Percentiles rank a stretch among this genome's conserved stretches.
phyloP scores from a whole-genome alignment of 2,113 vertebrate genomes.

The Hyla sarda region DNA sequence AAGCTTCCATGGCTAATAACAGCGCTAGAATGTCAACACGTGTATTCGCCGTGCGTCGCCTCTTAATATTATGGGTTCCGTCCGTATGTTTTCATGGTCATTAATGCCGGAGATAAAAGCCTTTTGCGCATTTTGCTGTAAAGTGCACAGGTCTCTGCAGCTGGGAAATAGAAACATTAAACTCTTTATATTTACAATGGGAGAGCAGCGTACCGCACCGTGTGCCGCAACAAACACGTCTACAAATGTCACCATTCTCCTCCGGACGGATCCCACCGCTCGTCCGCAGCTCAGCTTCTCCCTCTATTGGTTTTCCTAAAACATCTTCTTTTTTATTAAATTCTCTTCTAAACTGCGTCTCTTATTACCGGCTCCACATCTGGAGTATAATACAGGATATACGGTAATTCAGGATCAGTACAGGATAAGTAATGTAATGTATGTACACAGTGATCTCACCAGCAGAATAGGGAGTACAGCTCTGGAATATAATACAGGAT shows the following conservation, averaged over 20 bases:
- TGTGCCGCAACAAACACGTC: neutral
- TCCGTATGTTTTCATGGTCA: neutral
- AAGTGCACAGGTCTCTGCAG: slow-evolving; percentile 27
- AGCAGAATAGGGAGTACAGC: too few species aligned
- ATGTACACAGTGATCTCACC: too few species aligned
- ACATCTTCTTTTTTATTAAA: slow-evolving; percentile 16
- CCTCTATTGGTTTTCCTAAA: slow-evolving; percentile 51
- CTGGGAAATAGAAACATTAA: slow-evolving; percentile 33
- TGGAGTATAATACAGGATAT: too few species aligned
- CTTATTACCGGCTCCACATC: too few species aligned
- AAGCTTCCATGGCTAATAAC: neutral
- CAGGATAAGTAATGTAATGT: too few species aligned
- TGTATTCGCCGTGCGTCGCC: neutral
- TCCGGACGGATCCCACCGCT: too few species aligned
- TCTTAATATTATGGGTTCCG: neutral
- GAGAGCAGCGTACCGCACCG: neutral
- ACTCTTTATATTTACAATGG: slow-evolving; percentile 19
- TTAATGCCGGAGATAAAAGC: slow-evolving; percentile 33
- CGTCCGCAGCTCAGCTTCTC: slow-evolving; percentile 47
- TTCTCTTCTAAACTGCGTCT: too few species aligned
- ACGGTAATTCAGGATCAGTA: too few species aligned
- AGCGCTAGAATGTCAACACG: neutral
- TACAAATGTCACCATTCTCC: slow-evolving; percentile 5
- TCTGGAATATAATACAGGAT: too few species aligned
- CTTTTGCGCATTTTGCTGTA: neutral